Evolutionary conservation across 2,888 invertebrate species (phyloP).

Genomic region (Adineta ricciae): DNA sequence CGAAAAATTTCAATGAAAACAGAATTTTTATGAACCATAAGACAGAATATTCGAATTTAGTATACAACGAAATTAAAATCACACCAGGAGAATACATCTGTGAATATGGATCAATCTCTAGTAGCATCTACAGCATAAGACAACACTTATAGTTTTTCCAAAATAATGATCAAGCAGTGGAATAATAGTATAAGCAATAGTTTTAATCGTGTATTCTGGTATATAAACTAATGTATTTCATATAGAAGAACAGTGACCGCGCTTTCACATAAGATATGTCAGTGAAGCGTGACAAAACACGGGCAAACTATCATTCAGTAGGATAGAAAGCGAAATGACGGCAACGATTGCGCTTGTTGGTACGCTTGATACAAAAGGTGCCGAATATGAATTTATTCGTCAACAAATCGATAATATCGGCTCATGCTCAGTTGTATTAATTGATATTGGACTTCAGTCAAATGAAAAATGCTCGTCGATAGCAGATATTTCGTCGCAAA

Average conservation of each 20-base stretch:
- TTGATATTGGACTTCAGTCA: neutral
- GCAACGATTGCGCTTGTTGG: neutral
- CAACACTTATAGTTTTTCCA: no score
- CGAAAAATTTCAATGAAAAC: no score
- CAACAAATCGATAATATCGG: neutral
- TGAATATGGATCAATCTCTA: no score
- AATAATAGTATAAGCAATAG: no score
- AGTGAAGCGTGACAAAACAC: neutral
- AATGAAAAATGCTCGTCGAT: neutral
- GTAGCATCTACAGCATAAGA: no score
- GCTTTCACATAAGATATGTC: neutral
- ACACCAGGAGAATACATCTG: no score
- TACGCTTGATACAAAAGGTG: slow-evolving; percentile 17
- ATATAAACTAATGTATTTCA: neutral
- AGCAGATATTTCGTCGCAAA: neutral
- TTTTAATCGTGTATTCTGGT: no score
- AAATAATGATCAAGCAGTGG: no score
- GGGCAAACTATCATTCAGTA: neutral
- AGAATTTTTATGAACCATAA: no score
- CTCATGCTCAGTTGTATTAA: neutral
- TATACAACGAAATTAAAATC: no score
- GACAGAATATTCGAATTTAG: no score
- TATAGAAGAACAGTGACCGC: neutral
- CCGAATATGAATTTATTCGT: neutral
- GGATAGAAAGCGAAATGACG: neutral